Evolutionary conservation across 2,888 invertebrate genomes (phyloP).

Genomic region (Pristionchus entomophagus): DNA sequence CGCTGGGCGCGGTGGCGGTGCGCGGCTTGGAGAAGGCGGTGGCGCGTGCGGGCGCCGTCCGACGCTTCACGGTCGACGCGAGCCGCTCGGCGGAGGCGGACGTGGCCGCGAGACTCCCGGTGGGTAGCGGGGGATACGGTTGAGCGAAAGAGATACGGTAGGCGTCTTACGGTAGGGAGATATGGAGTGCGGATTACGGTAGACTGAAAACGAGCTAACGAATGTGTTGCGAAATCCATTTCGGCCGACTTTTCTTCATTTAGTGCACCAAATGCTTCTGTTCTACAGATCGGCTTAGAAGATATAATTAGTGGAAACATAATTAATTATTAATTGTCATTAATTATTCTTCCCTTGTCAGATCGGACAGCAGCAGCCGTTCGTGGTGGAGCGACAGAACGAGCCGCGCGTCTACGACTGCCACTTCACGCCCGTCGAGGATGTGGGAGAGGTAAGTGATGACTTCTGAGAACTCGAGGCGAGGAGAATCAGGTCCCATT

Average conservation of each 20-base stretch:
- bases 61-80: conserved; percentile 58
- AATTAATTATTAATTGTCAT: no score
- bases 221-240: no score
- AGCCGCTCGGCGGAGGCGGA: conserved; percentile 55
- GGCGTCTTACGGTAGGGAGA: no score
- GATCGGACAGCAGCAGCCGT: conserved; percentile 45
- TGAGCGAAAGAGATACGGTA: no score
- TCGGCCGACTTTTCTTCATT: no score
- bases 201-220: no score
- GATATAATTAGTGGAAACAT: no score
- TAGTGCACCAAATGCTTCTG: no score
- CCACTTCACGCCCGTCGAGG: conserved; percentile 54
- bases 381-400: conserved; percentile 46
- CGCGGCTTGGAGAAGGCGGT: conserved; percentile 53
- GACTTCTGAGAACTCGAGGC: no score
- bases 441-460: conserved; percentile 45
- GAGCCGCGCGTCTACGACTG: conserved; percentile 55
- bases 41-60: conserved; percentile 52
- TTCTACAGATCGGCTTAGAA: no score
- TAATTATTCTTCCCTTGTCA: neutral
- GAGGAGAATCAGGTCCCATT: no score
- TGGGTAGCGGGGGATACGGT: neutral
- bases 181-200: no score
- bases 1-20: conserved; percentile 49
- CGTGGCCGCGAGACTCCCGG: conserved; percentile 52